A percentile compares a stretch with the other conserved stretches of the same genome.
Evolutionary conservation across 1,140 invertebrate species (phyloP).

Genomic region (Harpegnathos saltator): DNA sequence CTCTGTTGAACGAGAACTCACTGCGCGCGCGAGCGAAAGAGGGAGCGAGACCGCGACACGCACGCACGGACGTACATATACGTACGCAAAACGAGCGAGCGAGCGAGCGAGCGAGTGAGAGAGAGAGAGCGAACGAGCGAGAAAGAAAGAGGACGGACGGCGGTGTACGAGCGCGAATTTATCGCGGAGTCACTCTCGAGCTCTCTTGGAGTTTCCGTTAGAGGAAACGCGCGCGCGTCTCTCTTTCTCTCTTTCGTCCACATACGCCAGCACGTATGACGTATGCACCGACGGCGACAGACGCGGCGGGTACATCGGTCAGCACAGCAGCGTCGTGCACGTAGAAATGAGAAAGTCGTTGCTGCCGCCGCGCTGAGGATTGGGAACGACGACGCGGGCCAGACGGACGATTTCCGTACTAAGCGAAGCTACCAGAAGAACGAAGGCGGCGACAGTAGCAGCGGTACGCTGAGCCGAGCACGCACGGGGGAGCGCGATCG

Average conservation of each 20-base stretch:
- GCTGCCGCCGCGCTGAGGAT: constrained; percentile 71
- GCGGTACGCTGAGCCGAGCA: constrained; percentile 66
- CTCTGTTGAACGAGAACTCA: constrained; percentile 55
- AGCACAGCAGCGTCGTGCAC: constrained; percentile 45
- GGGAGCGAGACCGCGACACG: constrained; percentile 25
- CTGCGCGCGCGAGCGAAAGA: constrained; percentile 16
- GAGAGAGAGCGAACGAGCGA: constrained; percentile 27
- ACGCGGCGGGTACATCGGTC: constrained; percentile 21
- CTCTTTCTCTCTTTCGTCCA: constrained; percentile 57
- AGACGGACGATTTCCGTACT: constrained; percentile 72
- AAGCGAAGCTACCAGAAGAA: constrained; percentile 59
- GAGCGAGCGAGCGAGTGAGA: constrained; percentile 27
- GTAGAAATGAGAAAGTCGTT: constrained; percentile 81
- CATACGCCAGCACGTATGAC: constrained; percentile 61
- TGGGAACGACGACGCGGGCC: constrained; percentile 69
- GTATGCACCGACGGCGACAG: constrained; percentile 57
- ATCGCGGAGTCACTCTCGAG: constrained; percentile 65
- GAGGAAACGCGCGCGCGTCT: constrained; percentile 39
- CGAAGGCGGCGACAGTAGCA: constrained; percentile 66
- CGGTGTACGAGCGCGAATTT: constrained; percentile 66
- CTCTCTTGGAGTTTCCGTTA: constrained; percentile 56
- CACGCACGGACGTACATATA: no score
- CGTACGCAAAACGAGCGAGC: constrained; percentile 28
- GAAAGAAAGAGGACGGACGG: constrained; percentile 9
- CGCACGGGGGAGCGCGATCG: constrained; percentile 46